Percentiles rank a stretch among this genome's conserved stretches.
Evolutionary conservation across 2,113 vertebrate species (phyloP).

Genomic region (Mustela lutreola): DNA sequence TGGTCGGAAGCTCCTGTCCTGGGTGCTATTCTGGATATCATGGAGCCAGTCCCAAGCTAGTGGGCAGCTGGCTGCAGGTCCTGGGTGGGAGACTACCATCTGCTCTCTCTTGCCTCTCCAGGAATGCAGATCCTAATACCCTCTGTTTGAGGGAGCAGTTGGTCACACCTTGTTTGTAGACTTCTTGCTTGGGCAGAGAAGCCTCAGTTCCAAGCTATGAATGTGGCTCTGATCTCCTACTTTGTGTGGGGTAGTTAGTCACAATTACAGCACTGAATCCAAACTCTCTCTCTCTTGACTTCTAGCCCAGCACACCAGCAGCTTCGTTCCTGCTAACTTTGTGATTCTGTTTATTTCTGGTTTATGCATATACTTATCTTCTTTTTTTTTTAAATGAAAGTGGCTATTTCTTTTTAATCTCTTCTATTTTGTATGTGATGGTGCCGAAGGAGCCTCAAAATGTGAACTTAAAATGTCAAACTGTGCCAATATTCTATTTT

Average conservation of each 20-base stretch:
- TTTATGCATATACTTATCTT: not conserved
- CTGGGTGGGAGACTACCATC: not conserved
- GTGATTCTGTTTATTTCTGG: constrained; percentile 24
- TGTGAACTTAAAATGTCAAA: constrained; percentile 7
- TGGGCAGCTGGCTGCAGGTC: not conserved
- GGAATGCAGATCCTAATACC: not conserved
- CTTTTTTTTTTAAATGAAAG: constrained; percentile 6
- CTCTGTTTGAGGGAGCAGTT: not conserved
- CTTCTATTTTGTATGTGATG: constrained; percentile 38
- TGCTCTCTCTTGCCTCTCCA: not conserved
- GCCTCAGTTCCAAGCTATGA: not conserved
- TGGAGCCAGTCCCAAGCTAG: not conserved
- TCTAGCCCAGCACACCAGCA: not conserved
- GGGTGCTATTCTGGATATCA: not conserved
- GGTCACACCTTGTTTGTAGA: not conserved
- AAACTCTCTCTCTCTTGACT: not conserved
- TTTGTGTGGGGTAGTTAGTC: not conserved
- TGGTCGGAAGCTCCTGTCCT: not conserved
- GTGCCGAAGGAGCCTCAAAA: not conserved
- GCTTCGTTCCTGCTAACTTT: not conserved
- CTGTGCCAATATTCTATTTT: constrained; percentile 12
- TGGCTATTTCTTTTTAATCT: constrained; percentile 40
- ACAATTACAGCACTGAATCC: not conserved
- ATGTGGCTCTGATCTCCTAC: not conserved
- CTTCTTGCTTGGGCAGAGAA: not conserved